A percentile compares a stretch with the other conserved stretches of the same genome.
Evolutionary conservation across 2,797 vertebrate genomes (phyloP).

Genomic region (Acrossocheilus fasciatus): DNA sequence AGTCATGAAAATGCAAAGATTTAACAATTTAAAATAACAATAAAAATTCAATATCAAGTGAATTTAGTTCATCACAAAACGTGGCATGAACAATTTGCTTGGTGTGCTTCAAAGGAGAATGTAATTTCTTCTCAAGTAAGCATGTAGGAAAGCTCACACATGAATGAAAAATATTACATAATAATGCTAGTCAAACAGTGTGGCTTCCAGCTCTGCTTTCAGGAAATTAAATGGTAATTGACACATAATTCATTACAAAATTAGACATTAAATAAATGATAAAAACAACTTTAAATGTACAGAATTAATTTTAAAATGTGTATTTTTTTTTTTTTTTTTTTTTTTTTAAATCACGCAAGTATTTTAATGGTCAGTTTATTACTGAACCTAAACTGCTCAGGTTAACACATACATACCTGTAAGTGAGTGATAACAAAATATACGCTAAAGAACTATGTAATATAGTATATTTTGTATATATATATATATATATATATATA

Average conservation of each 20-base stretch:
- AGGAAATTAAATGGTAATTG: slow-evolving; percentile 10
- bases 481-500: no score
- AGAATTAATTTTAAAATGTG: not conserved
- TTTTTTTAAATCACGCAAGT: not conserved
- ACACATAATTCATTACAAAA: slow-evolving; percentile 14
- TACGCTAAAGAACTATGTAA: not conserved
- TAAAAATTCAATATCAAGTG: not conserved
- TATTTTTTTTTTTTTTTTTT: no score
- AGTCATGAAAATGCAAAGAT: not conserved
- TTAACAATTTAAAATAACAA: not conserved
- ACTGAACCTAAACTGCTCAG: not conserved
- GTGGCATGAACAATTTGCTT: not conserved
- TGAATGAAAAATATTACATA: slow-evolving; percentile 62
- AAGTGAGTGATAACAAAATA: not conserved
- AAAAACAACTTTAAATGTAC: not conserved
- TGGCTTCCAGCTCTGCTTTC: slow-evolving; percentile 27
- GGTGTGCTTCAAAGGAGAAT: slow-evolving; percentile 20
- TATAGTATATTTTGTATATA: not conserved
- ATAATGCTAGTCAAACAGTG: slow-evolving; percentile 51
- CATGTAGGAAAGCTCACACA: slow-evolving; percentile 56
- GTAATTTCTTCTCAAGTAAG: slow-evolving; percentile 35
- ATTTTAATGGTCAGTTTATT: not conserved
- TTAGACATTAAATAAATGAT: not conserved
- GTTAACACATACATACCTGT: not conserved
- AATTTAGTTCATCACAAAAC: not conserved